phyloP scores from a whole-genome alignment of 2,888 invertebrate species.

The Ophion ellenae region DNA sequence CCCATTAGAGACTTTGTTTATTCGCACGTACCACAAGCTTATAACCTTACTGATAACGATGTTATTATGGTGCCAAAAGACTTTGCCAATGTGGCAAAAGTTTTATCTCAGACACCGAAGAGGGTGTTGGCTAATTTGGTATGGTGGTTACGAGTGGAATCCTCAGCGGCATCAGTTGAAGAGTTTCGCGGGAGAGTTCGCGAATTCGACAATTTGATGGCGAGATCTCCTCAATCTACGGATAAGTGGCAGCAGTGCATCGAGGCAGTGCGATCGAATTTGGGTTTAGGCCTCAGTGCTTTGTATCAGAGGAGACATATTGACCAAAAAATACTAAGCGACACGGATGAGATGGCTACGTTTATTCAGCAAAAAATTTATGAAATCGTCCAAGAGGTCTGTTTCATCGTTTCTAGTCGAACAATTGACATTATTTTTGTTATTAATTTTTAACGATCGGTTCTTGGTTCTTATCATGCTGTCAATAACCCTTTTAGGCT shows the following conservation, averaged over 20 bases:
- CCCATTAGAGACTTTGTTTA: not conserved
- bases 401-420: not conserved
- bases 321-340: not conserved
- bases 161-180: not conserved
- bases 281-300: not conserved
- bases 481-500: not conserved
- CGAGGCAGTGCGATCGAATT: not conserved
- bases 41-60: not conserved
- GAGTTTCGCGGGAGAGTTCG: not conserved
- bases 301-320: not conserved
- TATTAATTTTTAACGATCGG: not conserved
- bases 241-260: not conserved
- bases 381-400: not conserved
- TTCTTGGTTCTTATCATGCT: no score
- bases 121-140: not conserved
- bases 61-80: not conserved
- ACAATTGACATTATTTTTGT: not conserved
- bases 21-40: not conserved
- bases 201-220: not conserved
- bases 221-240: not conserved
- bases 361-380: not conserved
- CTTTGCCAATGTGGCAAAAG: not conserved
- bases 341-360: not conserved
- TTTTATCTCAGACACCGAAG: not conserved
- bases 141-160: not conserved